Evolutionary conservation across 2,797 vertebrate species (phyloP), one percentile per base, ranked within the genome.

Genomic region (Clarias pachynema): DNA sequence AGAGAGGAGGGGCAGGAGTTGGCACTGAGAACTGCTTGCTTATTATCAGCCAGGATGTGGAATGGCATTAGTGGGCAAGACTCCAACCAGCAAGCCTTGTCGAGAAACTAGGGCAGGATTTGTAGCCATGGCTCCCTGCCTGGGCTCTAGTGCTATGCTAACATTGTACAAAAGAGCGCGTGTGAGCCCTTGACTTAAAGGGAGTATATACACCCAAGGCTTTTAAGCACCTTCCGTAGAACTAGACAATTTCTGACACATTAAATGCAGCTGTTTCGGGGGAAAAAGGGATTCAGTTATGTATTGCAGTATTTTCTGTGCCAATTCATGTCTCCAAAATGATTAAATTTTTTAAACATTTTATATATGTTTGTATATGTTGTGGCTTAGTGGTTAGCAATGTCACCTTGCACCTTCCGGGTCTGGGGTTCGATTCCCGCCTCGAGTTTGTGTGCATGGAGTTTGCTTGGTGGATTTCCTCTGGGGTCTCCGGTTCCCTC

Each of bases 11-110:
- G 70, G 86, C 69, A 59, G 74, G 85, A 79, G 79, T 72, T 72
- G 73, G 65, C 73, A 65, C 69, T 65, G 85, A 79, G 80, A 84
- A 40, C 79, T 22, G 60, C 84, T 82, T 56, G 63, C 75, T 86
- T 62, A 66, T 87, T 89, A 89, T 89, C 85, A 85, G 84, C 87
- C 82, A 26, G 72, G 83, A 88, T 85, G 57, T 86, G 79, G 79
- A 81, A 82, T 89, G 85, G 72, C 65, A 83, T 82, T 85, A 66
- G 85, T 69, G 80, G 87, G 72, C 88, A 84, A 73, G 79, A 65
- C 59, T 87, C 89, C 83, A 80, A 53, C 22, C 69, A 70, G 56
- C 74, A 9, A 79, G 82, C 53, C 68, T 82, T 37, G 66, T 72
- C n/a, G 79, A 83, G 79, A 70, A 85, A 81, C 18, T 69, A 60